phyloP scores from a whole-genome alignment of 2,797 vertebrate species.

The Crocodylus rhombifer region DNA sequence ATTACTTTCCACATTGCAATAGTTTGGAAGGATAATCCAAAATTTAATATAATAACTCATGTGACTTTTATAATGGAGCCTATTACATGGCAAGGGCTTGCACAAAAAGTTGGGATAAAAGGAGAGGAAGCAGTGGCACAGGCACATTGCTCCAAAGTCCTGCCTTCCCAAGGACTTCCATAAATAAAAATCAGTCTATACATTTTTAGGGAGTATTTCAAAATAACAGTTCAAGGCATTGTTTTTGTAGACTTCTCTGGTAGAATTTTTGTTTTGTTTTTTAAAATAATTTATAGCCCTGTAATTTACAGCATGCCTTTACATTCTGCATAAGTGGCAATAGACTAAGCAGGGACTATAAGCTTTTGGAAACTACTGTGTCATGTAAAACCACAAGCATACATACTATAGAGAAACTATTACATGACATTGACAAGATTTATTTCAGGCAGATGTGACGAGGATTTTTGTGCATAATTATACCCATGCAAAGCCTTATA shows the following conservation, averaged over 20 bases:
- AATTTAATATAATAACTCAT: background rate
- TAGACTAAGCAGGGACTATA: background rate
- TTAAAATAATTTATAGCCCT: background rate
- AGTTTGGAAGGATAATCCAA: background rate
- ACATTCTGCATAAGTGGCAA: background rate
- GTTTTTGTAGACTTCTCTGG: no score
- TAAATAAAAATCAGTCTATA: no score
- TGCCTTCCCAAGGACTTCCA: no score
- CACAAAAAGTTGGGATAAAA: no score
- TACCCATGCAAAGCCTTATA: background rate
- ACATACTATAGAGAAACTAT: background rate
- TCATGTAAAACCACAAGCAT: background rate
- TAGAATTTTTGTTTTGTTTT: no score
- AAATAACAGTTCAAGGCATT: no score
- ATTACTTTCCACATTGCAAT: conserved; percentile 7
- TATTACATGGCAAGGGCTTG: background rate
- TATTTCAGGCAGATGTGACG: background rate
- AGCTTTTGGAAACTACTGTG: background rate
- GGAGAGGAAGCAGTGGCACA: no score
- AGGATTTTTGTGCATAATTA: background rate
- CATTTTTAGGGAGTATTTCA: no score
- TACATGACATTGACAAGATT: background rate
- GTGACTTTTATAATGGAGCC: conserved; percentile 27
- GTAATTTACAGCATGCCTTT: background rate
- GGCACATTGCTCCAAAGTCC: no score